These are phyloP conservation scores for Nannoperca australis DNA, from an alignment of 2,797 vertebrate species.

Conservation along the genomic window DNA sequence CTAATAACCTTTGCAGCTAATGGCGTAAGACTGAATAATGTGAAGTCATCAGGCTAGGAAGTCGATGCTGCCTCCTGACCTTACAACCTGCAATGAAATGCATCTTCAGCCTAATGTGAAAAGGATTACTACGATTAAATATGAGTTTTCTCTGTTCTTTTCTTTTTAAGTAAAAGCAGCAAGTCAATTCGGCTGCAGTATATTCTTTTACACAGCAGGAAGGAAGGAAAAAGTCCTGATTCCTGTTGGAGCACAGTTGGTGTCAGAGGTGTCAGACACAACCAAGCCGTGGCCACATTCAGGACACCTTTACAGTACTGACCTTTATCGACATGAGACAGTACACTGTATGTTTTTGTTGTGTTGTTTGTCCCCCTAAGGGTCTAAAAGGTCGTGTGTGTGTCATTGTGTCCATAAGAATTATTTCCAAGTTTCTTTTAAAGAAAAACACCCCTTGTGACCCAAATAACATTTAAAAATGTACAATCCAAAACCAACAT, in stretches of 20 bases:
- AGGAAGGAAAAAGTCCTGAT: background rate
- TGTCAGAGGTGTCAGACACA: constrained; percentile 33
- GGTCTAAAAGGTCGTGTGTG: constrained; percentile 8
- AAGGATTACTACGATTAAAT: constrained; percentile 41
- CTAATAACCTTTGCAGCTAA: constrained; percentile 68
- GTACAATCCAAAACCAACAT: constrained; percentile 9
- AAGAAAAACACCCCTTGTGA: background rate
- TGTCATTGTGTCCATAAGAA: background rate
- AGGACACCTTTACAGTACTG: constrained; percentile 43
- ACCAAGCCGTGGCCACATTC: constrained; percentile 18
- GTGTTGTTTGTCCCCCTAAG: constrained; percentile 7
- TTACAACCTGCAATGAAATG: constrained; percentile 60
- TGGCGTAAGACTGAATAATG: constrained; percentile 63
- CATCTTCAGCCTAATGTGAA: constrained; percentile 50
- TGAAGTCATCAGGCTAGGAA: constrained; percentile 49
- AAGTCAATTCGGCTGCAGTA: constrained; percentile 4
- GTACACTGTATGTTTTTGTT: constrained; percentile 15
- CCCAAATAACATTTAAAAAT: background rate
- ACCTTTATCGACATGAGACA: constrained; percentile 42
- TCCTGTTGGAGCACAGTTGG: constrained; percentile 18
- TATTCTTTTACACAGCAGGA: constrained; percentile 4
- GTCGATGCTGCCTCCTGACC: constrained; percentile 52
- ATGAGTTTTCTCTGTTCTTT: constrained; percentile 29
- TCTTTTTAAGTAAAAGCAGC: background rate
- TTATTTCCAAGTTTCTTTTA: background rate